phyloP scores from a whole-genome alignment of 2,888 invertebrate genomes.

The Xylota segnis region DNA sequence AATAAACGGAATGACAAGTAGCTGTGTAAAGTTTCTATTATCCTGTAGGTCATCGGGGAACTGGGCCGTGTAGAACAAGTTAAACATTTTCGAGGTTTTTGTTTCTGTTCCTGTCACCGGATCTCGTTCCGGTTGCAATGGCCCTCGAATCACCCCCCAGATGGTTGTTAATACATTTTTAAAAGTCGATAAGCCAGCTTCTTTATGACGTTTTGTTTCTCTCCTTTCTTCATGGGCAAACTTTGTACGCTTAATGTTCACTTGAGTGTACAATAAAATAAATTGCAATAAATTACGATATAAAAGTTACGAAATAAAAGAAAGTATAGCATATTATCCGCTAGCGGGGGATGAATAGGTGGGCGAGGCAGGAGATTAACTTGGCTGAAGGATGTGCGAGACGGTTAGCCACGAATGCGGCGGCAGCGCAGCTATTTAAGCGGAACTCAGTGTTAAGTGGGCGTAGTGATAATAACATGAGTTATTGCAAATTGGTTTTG shows the following conservation, averaged over 20 bases:
- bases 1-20: conserved; percentile 44
- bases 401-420: conserved; percentile 11
- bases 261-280: conserved; percentile 71
- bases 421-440: conserved; percentile 24
- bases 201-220: conserved; percentile 53
- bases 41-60: conserved; percentile 22
- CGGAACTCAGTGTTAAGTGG: conserved; percentile 41
- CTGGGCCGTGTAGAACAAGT: conserved; percentile 3
- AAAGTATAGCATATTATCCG: conserved; percentile 43
- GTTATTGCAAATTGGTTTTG: conserved; percentile 62
- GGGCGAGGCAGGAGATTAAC: background rate
- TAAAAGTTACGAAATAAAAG: conserved; percentile 64
- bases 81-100: background rate
- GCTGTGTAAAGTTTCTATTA: conserved; percentile 48
- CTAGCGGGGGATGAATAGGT: background rate
- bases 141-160: conserved; percentile 60
- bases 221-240: conserved; percentile 29
- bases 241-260: conserved; percentile 64
- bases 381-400: background rate
- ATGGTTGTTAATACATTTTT: conserved; percentile 64
- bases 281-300: conserved; percentile 66
- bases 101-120: conserved; percentile 1
- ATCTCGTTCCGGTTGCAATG: conserved; percentile 26
- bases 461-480: conserved; percentile 54
- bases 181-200: conserved; percentile 70